phyloP scores from a whole-genome alignment of 1,140 invertebrate genomes.

The Trinorchestia longiramus region DNA sequence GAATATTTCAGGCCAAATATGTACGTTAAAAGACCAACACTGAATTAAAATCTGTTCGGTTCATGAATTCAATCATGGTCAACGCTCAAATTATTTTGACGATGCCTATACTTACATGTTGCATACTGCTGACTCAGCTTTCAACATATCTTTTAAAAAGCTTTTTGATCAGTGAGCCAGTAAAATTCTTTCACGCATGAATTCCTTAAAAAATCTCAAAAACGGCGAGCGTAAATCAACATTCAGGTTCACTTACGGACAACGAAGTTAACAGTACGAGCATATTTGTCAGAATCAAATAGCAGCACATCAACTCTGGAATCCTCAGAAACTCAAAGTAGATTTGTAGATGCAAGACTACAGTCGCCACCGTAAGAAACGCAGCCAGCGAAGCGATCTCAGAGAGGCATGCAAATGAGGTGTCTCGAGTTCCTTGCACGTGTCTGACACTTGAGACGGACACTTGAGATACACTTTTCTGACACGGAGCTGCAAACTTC shows the following conservation, averaged over 20 bases:
- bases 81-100: too few species aligned
- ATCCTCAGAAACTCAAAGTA: background rate
- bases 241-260: background rate
- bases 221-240: background rate
- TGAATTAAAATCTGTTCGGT: too few species aligned
- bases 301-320: background rate
- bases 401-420: background rate
- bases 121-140: background rate
- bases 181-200: background rate
- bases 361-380: background rate
- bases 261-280: background rate
- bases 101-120: background rate
- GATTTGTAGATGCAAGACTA: background rate
- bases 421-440: background rate
- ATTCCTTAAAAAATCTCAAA: background rate
- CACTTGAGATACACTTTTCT: background rate
- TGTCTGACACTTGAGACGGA: background rate
- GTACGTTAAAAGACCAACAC: too few species aligned
- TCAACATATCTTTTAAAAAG: background rate
- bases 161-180: background rate
- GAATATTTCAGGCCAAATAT: too few species aligned
- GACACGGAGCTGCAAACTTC: conserved; percentile 35
- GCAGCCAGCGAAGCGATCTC: background rate
- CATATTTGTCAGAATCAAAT: background rate
- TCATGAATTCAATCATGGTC: too few species aligned